Evolutionary conservation across 2,113 vertebrate species (phyloP), one percentile per base, ranked within the genome.

Genomic region (Pongo pygmaeus): DNA sequence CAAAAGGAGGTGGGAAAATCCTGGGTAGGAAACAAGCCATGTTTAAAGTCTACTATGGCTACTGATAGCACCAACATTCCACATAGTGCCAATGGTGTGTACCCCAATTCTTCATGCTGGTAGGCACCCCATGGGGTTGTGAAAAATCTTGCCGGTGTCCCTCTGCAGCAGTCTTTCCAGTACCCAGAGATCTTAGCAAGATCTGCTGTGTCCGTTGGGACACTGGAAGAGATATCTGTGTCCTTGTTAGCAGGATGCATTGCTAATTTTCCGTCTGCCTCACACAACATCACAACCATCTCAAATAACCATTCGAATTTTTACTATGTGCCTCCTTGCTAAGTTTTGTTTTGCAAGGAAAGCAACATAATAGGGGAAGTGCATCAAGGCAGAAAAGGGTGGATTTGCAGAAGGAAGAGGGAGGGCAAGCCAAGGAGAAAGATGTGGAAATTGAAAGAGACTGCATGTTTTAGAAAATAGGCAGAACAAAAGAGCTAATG

Each of bases 361-460:
- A 92, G 84, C 22, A 40, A 13, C n/a, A 57, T 59, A 92, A 93
- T 87, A 83, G 64, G 35, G 87, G 69, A 86, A 89, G 69, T 16
- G 0, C 84, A 88, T 30, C 16, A 84, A 64, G 90, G 97, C 90
- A 94, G 93, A 84, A 94, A 81, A 72, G 74, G 59, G 35, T 89
- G 75, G 86, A 30, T 77, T 61, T 90, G 90, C 48, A 89, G 90
- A 93, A 96, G 72, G 84, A 77, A 77, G 61, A 84, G 80, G 86
- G 75, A 94, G 79, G 87, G 92, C 30, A 87, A 52, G 69, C 79
- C n/a, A n/a, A 85, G 46, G 84, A 85, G 78, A 84, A 57, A 84
- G 87, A 92, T 35, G 43, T n/a, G 48, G 84, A 94, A 80, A 84
- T 27, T 84, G 86, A 96, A 95, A 94, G 94, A 79, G 59, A 89